A percentile compares a stretch with the other conserved stretches of the same genome.
Conservation (phyloP, 1,140 invertebrate genomes). For the Battus philenor region DNA sequence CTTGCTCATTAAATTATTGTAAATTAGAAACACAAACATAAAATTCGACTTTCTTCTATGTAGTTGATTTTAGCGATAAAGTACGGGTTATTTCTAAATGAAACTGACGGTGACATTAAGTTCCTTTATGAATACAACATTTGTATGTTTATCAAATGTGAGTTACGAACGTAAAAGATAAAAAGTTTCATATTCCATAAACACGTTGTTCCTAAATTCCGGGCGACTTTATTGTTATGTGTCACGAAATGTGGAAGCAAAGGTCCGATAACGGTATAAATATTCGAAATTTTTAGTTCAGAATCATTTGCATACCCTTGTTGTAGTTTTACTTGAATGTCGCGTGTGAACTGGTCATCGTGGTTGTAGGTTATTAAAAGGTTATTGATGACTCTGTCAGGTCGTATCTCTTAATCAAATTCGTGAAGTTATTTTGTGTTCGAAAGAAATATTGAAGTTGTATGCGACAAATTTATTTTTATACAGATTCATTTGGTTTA, state of each 20-base stretch:
- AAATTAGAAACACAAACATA: no score
- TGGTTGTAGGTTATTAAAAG: slow-evolving; percentile 42
- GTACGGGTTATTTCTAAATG: no score
- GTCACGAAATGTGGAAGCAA: slow-evolving; percentile 56
- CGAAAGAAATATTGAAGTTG: slow-evolving; percentile 16
- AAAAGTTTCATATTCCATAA: slow-evolving; percentile 46
- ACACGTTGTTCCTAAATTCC: slow-evolving; percentile 50
- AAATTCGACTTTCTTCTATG: no score
- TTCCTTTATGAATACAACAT: no score
- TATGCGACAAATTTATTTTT: slow-evolving; percentile 16
- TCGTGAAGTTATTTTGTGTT: slow-evolving; percentile 20
- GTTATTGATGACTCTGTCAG: slow-evolving; percentile 47
- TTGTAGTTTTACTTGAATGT: slow-evolving; percentile 44
- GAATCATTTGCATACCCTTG: slow-evolving; percentile 65
- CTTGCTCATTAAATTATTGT: no score
- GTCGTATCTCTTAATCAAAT: slow-evolving; percentile 35
- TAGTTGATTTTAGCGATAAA: no score
- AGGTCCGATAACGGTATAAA: slow-evolving; percentile 44
- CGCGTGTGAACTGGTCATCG: slow-evolving; percentile 49
- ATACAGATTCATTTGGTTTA: slow-evolving; percentile 15
- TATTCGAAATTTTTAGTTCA: slow-evolving; percentile 43
- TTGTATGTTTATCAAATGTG: no score
- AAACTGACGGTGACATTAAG: no score
- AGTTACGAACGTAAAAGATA: no score
- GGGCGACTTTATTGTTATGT: slow-evolving; percentile 53